Base-by-base conservation (phyloP, 2,797 vertebrate species). In the Paguma larvata region DNA sequence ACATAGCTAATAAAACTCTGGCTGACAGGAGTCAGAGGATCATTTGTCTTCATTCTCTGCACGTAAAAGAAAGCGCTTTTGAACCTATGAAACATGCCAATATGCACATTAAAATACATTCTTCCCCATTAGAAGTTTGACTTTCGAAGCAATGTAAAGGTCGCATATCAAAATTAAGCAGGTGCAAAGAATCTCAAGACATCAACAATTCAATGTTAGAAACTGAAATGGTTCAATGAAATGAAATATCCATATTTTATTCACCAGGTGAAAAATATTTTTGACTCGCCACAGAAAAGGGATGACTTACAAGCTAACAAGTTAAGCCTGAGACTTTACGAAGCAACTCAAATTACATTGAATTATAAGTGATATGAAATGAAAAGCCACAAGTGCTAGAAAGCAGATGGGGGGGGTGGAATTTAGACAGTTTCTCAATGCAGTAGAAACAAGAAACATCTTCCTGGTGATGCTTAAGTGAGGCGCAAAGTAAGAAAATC, bases 31-130 rank as follows among this genome's bases (percentile, higher is more conserved):
- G 68, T 79, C 88, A 83, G 79, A 85, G 48, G 65, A 84, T 85
- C 53, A 53, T 85, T 95, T 91, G 46, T 91, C 93, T 79, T 93
- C 88, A 92, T 85, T 95, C 78, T 77, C 46, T 56, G 7, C 32
- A 62, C 48, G 65, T 91, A 91, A 79, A 62, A 93, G 46, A 94
- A 93, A 93, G 83, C 15, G 9, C 41, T 53, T 91, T 82, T 23
- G 21, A 91, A 85, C 32, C 53, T 83, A 56, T 48, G 51, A 82
- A 92, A 41, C 12, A 23, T 91, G 32, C 56, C 63, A 89, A 88
- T 59, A 68, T 73, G n/a, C 25, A 67, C 14, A 86, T 72, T 79
- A 85, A 97, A 97, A 94, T 59, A 97, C 97, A 98, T 94, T 38
- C 19, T 80, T 15, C 41, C 73, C 78, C 51, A 85, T 91, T 77